phyloP scores from a whole-genome alignment of 2,797 vertebrate genomes.

The Fratercula arctica region DNA sequence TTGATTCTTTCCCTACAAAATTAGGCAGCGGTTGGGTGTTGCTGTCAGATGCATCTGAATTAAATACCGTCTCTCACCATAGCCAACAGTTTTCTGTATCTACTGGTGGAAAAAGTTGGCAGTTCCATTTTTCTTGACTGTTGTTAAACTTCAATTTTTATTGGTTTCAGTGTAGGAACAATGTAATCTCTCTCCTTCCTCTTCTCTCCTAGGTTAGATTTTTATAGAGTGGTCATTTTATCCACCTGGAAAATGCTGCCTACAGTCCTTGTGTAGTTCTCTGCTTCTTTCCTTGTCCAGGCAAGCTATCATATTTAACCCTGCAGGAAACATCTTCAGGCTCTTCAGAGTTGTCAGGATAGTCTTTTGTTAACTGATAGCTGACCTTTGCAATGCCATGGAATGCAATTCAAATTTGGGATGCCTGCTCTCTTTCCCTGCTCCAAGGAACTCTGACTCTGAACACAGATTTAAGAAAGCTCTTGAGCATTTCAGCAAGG shows the following conservation, averaged over 20 bases:
- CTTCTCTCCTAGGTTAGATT: not conserved
- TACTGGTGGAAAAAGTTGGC: not conserved
- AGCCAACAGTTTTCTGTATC: not conserved
- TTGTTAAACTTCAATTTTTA: not conserved
- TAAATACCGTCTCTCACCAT: not conserved
- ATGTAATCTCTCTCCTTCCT: not conserved
- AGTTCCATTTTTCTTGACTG: not conserved
- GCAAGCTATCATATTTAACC: not conserved
- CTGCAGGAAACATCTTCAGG: not conserved
- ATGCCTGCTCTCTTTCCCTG: not conserved
- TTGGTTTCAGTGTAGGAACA: not conserved
- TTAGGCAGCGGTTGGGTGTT: not conserved
- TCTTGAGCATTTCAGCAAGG: not conserved
- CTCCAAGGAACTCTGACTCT: not conserved
- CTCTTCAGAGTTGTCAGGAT: not conserved
- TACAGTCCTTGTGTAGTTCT: not conserved
- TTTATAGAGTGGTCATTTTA: not conserved
- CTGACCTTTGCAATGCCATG: not conserved
- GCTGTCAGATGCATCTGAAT: not conserved
- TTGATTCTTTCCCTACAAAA: not conserved
- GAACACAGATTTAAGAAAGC: not conserved
- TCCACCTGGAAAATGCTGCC: not conserved
- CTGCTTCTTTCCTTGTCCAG: not conserved
- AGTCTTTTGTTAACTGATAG: not conserved
- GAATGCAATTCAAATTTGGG: not conserved